These are phyloP conservation scores for Centrocercus urophasianus DNA, from an alignment of 2,113 vertebrate species.

Conservation along the genomic window DNA sequence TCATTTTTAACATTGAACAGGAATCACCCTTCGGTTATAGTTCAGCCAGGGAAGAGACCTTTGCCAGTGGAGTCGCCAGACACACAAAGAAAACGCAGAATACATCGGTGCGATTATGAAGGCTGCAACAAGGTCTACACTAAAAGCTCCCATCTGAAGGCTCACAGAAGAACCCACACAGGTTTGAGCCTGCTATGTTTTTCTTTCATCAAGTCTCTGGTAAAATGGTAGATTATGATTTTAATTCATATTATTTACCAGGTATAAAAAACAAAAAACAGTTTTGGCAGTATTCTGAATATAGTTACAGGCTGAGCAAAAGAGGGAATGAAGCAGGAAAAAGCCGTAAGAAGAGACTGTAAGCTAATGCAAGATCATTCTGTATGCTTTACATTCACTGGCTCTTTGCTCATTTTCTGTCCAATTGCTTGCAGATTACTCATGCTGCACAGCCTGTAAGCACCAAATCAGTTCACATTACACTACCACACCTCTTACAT, in stretches of 20 bases:
- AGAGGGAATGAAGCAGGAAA: not conserved
- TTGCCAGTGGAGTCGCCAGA: slow-evolving; percentile 93
- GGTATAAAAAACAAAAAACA: not conserved
- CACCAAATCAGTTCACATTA: not conserved
- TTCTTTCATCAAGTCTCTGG: not conserved
- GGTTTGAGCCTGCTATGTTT: slow-evolving; percentile 73
- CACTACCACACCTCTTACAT: slow-evolving; percentile 2
- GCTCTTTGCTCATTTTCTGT: not conserved
- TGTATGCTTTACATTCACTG: not conserved
- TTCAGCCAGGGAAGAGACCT: slow-evolving; percentile 88
- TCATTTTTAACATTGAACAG: slow-evolving; percentile 69
- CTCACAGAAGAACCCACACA: slow-evolving; percentile 96
- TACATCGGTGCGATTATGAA: slow-evolving; percentile 94
- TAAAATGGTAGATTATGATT: not conserved
- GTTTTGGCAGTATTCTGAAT: not conserved
- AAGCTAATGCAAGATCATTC: not conserved
- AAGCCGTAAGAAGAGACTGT: not conserved
- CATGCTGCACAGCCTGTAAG: not conserved
- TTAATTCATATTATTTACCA: not conserved
- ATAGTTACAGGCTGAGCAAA: not conserved
- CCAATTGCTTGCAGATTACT: not conserved
- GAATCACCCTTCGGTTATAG: slow-evolving; percentile 92
- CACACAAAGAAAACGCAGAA: slow-evolving; percentile 90
- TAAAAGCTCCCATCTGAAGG: slow-evolving; percentile 98
- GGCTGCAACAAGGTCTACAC: slow-evolving; percentile 99